Base-by-base conservation (phyloP, 2,113 vertebrate genomes). In the Ailurus styani region DNA sequence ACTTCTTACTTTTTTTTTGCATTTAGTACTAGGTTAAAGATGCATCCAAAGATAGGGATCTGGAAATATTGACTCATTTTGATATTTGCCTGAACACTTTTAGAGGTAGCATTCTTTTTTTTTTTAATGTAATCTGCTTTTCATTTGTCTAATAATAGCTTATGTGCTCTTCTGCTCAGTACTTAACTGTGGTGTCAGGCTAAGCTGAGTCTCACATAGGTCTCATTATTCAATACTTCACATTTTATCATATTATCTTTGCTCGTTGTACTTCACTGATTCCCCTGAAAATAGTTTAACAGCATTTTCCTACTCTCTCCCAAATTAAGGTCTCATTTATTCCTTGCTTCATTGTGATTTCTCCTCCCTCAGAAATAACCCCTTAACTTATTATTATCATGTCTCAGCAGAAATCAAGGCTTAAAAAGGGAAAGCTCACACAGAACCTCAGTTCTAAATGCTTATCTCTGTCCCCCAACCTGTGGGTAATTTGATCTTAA, bases 291-390 rank as follows among this genome's bases (percentile, higher is more conserved):
- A 93, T 90, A 91, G 25, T 93, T 96, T 72, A 96, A 78, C 20
- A 70, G 42, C 20, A 55, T 83, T 97, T 96, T 94, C 31, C 62
- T 93, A 45, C 20, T 93, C n/a, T 92, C 62, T 55, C 55, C 17
- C 29, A 90, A 97, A 87, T 94, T 87, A 95, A 96, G 54, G 10
- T 47, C 47, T 96, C 45, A 54, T 95, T 96, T 97, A 86, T 45
- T 91, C 78, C 83, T 86, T 93, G 82, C 70, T 91, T 97, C 87
- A 73, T 83, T 91, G 77, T 95, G 73, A 89, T 83, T 98, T 97
- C 82, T 84, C 9, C 64, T 73, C 62, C 27, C 27, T 94, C 93
- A 95, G 47, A 95, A 95, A 94, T 94, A 95, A 92, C 31, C 34
- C 21, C 40, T 94, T 94, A 94, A 94, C 79, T 93, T 92, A 78